Percentiles rank a stretch among this genome's conserved stretches.
Evolutionary conservation across 2,888 invertebrate genomes (phyloP).

Genomic region (Cosmia trapezina): DNA sequence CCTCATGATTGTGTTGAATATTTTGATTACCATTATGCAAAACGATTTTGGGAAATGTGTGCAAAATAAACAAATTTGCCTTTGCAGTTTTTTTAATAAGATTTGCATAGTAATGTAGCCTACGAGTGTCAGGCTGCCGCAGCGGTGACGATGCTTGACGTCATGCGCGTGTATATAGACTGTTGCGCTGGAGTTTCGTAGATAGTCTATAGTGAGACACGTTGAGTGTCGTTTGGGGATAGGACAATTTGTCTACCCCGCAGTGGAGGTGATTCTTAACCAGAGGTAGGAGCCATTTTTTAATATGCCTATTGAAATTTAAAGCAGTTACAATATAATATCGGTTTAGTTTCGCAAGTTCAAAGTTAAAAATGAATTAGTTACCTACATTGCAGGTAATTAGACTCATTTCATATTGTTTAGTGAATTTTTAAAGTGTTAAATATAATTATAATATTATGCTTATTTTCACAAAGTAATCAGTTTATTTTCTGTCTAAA

Average conservation of each 20-base stretch:
- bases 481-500: not conserved
- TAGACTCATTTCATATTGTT: not conserved
- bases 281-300: constrained; percentile 67
- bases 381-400: constrained; percentile 20
- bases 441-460: not conserved
- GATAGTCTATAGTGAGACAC: constrained; percentile 81
- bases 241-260: constrained; percentile 59
- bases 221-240: constrained; percentile 78
- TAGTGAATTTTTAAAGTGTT: constrained; percentile 5
- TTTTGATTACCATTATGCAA: constrained; percentile 16
- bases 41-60: constrained; percentile 34
- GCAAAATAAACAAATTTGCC: constrained; percentile 14
- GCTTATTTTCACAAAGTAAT: not conserved
- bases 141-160: constrained; percentile 73
- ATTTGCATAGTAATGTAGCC: constrained; percentile 58
- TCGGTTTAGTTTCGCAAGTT: constrained; percentile 10
- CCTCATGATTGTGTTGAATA: constrained; percentile 8
- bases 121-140: constrained; percentile 29
- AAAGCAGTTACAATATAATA: constrained; percentile 8
- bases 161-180: constrained; percentile 84
- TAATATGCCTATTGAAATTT: constrained; percentile 30
- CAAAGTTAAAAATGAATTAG: constrained; percentile 7
- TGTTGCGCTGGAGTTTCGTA: constrained; percentile 79
- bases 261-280: constrained; percentile 57
- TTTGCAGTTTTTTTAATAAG: constrained; percentile 23